Evolutionary conservation across 2,888 invertebrate species (phyloP).

Genomic region (Athalia rosae): DNA sequence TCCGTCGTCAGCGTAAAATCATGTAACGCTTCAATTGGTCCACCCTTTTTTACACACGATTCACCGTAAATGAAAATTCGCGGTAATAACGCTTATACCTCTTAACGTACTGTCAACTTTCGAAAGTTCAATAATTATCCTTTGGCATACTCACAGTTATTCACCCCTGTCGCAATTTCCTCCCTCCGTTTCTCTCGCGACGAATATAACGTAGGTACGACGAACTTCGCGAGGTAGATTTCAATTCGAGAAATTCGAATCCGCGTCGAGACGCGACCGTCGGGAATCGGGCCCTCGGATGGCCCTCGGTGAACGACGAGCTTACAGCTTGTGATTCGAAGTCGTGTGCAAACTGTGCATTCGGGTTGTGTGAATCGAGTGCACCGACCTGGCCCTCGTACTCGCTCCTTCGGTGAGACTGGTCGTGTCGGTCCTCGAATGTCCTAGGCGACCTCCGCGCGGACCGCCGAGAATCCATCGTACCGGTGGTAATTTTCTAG

Average conservation of each 20-base stretch:
- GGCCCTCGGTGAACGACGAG: not conserved
- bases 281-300: too few relatives aligned
- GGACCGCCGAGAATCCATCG: conserved; percentile 56
- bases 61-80: too few relatives aligned
- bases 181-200: not conserved
- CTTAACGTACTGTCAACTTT: not conserved
- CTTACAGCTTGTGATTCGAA: conserved; percentile 44
- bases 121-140: not conserved
- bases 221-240: not conserved
- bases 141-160: not conserved
- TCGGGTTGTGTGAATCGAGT: conserved; percentile 33
- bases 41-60: too few relatives aligned
- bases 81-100: not conserved
- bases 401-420: conserved; percentile 45
- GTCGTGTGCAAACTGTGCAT: conserved; percentile 44
- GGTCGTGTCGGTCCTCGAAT: conserved; percentile 45
- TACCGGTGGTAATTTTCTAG: conserved; percentile 61
- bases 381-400: conserved; percentile 38
- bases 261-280: too few relatives aligned
- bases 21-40: too few relatives aligned
- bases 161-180: too few relatives aligned
- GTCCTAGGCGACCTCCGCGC: conserved; percentile 46
- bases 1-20: too few relatives aligned
- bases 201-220: not conserved
- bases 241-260: too few relatives aligned